Evolutionary conservation across 1,140 invertebrate species (phyloP), one percentile per base, ranked within the genome.

Genomic region (Cydia amplana): DNA sequence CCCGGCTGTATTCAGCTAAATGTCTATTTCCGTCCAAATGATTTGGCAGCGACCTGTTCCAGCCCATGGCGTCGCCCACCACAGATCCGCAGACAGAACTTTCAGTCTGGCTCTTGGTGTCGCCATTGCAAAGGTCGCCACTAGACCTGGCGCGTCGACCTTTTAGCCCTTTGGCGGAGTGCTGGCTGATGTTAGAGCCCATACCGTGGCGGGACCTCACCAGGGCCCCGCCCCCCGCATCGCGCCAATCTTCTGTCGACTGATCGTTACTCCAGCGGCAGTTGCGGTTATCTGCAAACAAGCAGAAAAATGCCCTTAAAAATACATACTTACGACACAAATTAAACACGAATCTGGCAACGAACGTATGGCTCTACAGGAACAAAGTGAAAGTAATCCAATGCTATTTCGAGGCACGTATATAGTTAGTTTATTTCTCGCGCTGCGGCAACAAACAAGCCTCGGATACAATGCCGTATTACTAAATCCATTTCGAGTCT

Each of bases 181-280:
- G 95, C 49, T 95, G 94, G 88, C 95, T 96, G 75, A 96, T 93
- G 91, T 96, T 96, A 32, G 95, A 95, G 79, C 96, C 96, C 96
- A 96, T 96, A 76, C 86, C 84, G 77, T 83, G 88, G 90, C 86
- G 88, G 87, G 88, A 89, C 89, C 90, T 89, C 82, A 90, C 73
- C 83, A 81, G 84, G 87, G 89, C 82, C 88, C 89, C 89, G 88
- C 86, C 87, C 80, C 81, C 86, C 83, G 79, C 88, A 89, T 91
- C 77, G 79, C 83, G 86, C 82, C 87, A 82, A 78, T 78, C 80
- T 74, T 84, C 83, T 72, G 82, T 23, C 23, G 73, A 70, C 77
- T 82, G 78, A 75, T 83, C 84, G 76, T 75, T 86, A 79, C 72
- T 65, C 74, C 78, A 72, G 67, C 78, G 76, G 78, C 78, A 79